Evolutionary conservation across 2,113 vertebrate species (phyloP).

Genomic region (Ageneiosus marmoratus): DNA sequence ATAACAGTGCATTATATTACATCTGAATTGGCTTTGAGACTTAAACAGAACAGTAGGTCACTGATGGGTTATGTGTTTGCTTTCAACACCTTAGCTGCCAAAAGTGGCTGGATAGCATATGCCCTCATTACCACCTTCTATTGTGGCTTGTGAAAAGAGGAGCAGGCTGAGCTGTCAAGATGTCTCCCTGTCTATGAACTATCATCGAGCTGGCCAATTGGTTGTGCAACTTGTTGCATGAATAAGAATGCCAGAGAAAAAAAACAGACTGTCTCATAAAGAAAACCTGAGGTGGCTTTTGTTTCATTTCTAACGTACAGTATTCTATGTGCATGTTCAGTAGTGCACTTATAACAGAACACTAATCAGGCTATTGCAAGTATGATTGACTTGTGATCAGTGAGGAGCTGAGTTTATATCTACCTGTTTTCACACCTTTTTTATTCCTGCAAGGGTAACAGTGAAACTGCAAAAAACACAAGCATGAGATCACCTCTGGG

Average conservation of each 20-base stretch:
- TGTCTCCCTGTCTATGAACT: background rate
- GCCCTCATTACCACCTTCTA: constrained; percentile 14
- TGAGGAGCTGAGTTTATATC: background rate
- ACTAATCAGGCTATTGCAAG: background rate
- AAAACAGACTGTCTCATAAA: background rate
- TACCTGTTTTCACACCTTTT: background rate
- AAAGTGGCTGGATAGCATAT: constrained; percentile 2
- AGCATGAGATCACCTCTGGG: background rate
- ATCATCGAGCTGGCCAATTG: background rate
- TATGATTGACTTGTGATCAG: background rate
- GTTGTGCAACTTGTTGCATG: background rate
- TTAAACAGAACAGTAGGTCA: background rate
- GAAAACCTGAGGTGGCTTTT: background rate
- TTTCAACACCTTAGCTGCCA: background rate
- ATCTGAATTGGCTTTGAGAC: background rate
- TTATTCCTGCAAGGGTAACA: background rate
- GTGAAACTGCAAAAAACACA: background rate
- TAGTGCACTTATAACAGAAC: background rate
- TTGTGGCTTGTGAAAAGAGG: background rate
- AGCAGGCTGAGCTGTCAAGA: background rate
- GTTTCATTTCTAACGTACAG: background rate
- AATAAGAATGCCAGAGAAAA: background rate
- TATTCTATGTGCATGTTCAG: background rate
- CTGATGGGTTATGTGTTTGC: background rate
- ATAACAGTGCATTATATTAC: background rate